Percentiles rank a stretch among this genome's conserved stretches.
phyloP scores from a whole-genome alignment of 2,797 vertebrate genomes.

The Taenioides sp. region DNA sequence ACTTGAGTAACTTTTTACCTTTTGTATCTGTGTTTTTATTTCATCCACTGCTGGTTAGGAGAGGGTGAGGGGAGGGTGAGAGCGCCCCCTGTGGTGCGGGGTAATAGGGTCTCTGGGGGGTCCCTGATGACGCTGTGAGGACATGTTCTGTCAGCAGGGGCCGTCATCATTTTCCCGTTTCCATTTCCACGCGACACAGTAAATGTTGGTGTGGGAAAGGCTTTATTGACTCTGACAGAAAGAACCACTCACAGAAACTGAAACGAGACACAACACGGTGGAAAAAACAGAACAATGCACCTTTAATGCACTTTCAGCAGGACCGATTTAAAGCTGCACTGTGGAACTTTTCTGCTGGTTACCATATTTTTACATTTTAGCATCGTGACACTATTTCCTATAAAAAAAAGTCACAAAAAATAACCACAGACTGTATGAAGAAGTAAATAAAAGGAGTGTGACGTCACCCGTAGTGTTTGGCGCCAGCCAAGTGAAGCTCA shows the following conservation, averaged over 20 bases:
- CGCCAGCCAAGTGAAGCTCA: no score
- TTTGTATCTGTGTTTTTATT: no score
- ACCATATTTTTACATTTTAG: no score
- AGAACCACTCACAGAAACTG: slow-evolving; percentile 39
- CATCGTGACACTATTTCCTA: no score
- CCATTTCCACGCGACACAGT: slow-evolving; percentile 46
- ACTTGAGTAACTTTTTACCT: no score
- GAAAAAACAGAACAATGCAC: slow-evolving; percentile 32
- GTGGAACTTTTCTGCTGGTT: neutral
- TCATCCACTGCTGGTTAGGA: no score
- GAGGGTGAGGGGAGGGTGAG: slow-evolving; percentile 12
- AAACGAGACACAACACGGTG: slow-evolving; percentile 29
- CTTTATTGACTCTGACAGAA: slow-evolving; percentile 49
- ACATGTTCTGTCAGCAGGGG: slow-evolving; percentile 38
- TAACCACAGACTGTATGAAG: no score
- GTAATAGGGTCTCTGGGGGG: slow-evolving; percentile 72
- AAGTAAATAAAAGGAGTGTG: no score
- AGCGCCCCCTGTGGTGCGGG: slow-evolving; percentile 57
- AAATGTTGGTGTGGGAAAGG: slow-evolving; percentile 33
- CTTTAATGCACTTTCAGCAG: neutral
- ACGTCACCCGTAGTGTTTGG: no score
- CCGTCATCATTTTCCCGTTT: slow-evolving; percentile 38
- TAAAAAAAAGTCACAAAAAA: no score
- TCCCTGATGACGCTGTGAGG: slow-evolving; percentile 56
- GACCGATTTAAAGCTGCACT: neutral